Evolutionary conservation across 2,888 invertebrate species (phyloP), one percentile per base, ranked within the genome.

Genomic region (Nasonovia ribisnigri): DNA sequence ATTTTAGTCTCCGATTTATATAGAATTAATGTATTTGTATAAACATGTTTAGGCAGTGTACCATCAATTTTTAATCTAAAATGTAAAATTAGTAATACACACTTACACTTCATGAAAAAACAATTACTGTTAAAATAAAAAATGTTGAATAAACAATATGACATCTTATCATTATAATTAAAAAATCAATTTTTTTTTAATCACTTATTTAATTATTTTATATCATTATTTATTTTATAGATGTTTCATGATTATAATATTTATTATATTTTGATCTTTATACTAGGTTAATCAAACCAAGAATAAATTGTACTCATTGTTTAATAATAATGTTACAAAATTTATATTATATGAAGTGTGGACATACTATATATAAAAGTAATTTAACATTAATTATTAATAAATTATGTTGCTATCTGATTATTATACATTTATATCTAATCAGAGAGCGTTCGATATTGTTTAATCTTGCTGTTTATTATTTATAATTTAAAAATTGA

Each of bases 271-370:
- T 67, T 67, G n/a, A 67, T 67, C n/a, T 67, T 5, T n/a, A 4
- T n/a, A 29, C 13, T n/a, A 4, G n/a, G 13, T 67, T 67, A 13
- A 67, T 67, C 67, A 67, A 67, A 67, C 67, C 5, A 67, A n/a
- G 67, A 67, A 67, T 67, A 67, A n/a, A 16, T 67, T 67, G n/a
- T n/a, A 67, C n/a, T n/a, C n/a, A n/a, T 67, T 67, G 67, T n/a
- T 67, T 67, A 67, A 3, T n/a, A 67, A n/a, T n/a, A 67, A 67
- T 67, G 16, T 67, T 16, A 67, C n/a, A 1, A 60, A 60, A 3
- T 54, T 54, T 54, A 54, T 54, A 20, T 20, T 54, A 51, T 60
- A 29, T 60, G 13, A 16, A 67, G n/a, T 2, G 16, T 36, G n/a
- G 16, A 67, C n/a, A n/a, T 67, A 54, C 13, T 54, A n/a, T 16